Evolutionary conservation across 2,888 invertebrate species (phyloP), one percentile per base, ranked within the genome.

Genomic region (Lacanobia oleracea): DNA sequence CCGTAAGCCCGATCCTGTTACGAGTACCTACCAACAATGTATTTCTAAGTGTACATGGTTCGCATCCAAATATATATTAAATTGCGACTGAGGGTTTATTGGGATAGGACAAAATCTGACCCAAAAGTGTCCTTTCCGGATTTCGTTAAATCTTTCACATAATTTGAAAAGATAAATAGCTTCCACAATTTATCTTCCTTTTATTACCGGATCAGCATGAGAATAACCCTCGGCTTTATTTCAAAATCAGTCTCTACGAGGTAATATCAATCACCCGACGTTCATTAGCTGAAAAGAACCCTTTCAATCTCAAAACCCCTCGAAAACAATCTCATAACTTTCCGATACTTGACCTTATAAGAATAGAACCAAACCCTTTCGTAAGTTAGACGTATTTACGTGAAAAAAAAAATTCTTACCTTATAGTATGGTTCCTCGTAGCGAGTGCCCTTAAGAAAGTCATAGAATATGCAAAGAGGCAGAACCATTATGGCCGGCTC

Each of bases 401-500:
- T 73, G 40, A 79, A 87, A 82, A 82, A 82, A 82, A 79, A 72
- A 78, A 67, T 66, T 82, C 94, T 95, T 93, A 97, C 97, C 97
- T 97, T 97, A 88, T 96, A 94, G 88, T 94, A 93, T 77, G 92
- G 90, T 91, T 95, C 94, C 88, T 94, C 95, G 81, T 94, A 94
- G 75, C 94, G 95, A 86, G 92, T 91, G 84, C 97, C 96, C 87
- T 96, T 97, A 86, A 97, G 94, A 90, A 98, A 96, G 94, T 99
- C 99, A 96, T 98, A 99, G 81, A 98, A 96, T 86, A 98, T 98
- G 95, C 99, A 99, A 80, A 99, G 97, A 72, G 98, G 97, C 88
- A 99, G 96, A 77, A 99, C 98, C 83, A 99, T 99, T 89, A 99
- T 97, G 67, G 99, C 99, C 66, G 99, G 99, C 95, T 99, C 99